phyloP scores from a whole-genome alignment of 2,797 vertebrate species.

The Clarias pachynema region DNA sequence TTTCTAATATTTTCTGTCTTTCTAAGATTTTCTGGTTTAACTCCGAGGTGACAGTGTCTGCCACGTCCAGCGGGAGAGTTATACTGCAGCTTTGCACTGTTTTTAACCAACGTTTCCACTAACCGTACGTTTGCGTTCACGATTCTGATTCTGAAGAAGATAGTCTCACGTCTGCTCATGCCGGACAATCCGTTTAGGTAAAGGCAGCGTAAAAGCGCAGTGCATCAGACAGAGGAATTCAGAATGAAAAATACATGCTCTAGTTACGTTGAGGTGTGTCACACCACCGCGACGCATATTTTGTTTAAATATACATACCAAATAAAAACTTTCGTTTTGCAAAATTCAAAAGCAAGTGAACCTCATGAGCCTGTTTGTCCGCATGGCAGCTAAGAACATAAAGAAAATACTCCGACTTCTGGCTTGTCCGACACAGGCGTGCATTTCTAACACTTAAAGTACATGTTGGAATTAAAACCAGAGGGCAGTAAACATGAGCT shows the following conservation, averaged over 20 bases:
- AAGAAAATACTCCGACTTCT: neutral
- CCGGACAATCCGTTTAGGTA: neutral
- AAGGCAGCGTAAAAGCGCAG: neutral
- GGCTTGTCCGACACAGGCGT: neutral
- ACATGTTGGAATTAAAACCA: neutral
- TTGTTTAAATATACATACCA: constrained; percentile 20
- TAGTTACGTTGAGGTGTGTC: neutral
- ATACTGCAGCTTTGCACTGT: neutral
- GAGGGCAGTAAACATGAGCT: neutral
- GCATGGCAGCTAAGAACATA: neutral
- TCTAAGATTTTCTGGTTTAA: neutral
- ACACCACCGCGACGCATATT: neutral
- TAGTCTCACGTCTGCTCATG: neutral
- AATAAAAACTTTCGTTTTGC: constrained; percentile 9
- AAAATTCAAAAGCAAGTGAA: neutral
- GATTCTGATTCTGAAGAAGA: neutral
- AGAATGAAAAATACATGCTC: neutral
- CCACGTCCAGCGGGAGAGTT: neutral
- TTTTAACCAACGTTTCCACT: too few relatives aligned
- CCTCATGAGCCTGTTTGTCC: neutral
- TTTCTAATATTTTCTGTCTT: too few relatives aligned
- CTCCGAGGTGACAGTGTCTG: neutral
- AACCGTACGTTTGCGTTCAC: too few relatives aligned
- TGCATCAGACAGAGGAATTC: neutral
- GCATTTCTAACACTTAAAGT: neutral